Evolutionary conservation across 2,888 invertebrate species (phyloP).

Genomic region (Odontothrips loti): DNA sequence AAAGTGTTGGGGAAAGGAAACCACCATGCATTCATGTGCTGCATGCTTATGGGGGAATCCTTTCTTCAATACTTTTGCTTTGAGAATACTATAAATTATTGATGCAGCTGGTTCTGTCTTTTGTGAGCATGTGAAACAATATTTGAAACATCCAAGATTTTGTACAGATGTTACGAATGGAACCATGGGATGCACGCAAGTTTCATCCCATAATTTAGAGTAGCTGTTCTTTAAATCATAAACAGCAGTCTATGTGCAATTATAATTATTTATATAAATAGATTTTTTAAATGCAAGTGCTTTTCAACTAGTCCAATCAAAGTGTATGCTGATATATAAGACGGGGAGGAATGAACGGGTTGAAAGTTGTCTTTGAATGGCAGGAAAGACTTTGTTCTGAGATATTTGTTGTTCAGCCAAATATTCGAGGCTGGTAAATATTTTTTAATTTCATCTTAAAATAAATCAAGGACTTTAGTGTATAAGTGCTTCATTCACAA

Average conservation of each 20-base stretch:
- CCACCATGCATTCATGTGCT: no score
- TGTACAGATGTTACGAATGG: no score
- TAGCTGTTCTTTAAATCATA: not conserved
- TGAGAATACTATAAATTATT: not conserved
- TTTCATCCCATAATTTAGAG: not conserved
- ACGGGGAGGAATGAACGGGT: conserved; percentile 3
- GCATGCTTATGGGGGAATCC: not conserved
- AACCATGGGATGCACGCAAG: no score
- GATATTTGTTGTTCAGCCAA: not conserved
- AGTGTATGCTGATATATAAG: conserved; percentile 16
- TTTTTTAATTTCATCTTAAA: not conserved
- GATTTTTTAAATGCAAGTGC: not conserved
- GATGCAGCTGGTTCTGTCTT: conserved; percentile 19
- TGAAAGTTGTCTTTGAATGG: not conserved
- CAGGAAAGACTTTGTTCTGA: not conserved
- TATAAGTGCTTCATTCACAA: not conserved
- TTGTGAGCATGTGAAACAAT: not conserved
- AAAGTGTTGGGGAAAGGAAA: conserved; percentile 9
- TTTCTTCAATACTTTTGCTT: conserved; percentile 9
- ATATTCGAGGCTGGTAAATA: not conserved
- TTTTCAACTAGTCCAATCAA: conserved; percentile 23
- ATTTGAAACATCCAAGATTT: not conserved
- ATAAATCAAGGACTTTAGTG: not conserved
- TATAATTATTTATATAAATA: conserved; percentile 23
- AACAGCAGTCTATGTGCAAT: not conserved